Conservation (phyloP, 2,113 vertebrate species). For the Rhineura floridana region DNA sequence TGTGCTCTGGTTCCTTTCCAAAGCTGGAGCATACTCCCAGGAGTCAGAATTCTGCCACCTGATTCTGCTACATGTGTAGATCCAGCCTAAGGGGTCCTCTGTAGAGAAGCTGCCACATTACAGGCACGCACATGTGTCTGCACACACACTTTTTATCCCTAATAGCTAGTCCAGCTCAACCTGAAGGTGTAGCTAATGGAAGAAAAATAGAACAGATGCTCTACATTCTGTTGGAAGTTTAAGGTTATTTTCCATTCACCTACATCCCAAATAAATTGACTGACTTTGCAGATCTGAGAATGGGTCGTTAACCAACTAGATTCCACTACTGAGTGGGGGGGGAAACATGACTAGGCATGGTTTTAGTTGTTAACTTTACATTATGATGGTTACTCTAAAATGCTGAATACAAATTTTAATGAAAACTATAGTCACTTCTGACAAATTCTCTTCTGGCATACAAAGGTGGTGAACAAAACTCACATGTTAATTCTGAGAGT, state of each 20-base stretch:
- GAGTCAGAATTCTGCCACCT: neutral
- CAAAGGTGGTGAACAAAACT: neutral
- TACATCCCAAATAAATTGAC: neutral
- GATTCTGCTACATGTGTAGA: neutral
- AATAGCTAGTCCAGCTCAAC: neutral
- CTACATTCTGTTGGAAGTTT: neutral
- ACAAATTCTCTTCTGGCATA: neutral
- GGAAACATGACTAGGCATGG: neutral
- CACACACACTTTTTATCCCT: neutral
- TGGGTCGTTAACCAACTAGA: constrained; percentile 11
- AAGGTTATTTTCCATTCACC: neutral
- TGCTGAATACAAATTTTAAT: neutral
- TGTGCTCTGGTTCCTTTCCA: neutral
- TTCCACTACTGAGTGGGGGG: constrained; percentile 10
- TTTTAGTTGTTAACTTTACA: neutral
- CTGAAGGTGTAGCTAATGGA: constrained; percentile 31
- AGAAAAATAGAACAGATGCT: neutral
- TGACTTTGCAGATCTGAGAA: neutral
- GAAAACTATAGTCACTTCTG: neutral
- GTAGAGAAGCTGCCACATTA: neutral
- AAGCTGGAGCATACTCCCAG: neutral
- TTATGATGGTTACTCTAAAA: neutral
- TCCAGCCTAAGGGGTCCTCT: neutral
- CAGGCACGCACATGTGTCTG: neutral
- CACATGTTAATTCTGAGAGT: neutral